Evolutionary conservation across 2,113 vertebrate species (phyloP).

Genomic region (Romanogobio albipinnatus): DNA sequence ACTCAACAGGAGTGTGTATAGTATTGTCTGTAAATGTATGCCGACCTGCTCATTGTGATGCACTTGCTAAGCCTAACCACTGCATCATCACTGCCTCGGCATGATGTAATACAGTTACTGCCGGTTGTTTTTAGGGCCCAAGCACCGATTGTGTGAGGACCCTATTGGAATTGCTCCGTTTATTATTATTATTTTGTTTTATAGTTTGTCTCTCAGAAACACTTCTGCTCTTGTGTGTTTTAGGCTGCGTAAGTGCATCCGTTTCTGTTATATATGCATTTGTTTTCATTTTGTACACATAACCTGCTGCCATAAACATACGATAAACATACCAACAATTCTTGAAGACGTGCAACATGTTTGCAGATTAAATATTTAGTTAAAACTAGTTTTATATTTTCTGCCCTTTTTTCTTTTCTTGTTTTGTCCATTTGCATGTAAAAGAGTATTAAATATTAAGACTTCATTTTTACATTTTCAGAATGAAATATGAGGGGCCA

Average conservation of each 20-base stretch:
- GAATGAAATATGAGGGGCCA: too few species aligned
- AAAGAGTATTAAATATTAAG: not conserved
- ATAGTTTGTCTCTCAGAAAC: not conserved
- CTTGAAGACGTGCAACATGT: conserved; percentile 63
- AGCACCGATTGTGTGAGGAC: too few species aligned
- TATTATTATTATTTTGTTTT: not conserved
- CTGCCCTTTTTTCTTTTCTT: conserved; percentile 22
- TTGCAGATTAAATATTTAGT: conserved; percentile 71
- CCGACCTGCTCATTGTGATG: conserved; percentile 40
- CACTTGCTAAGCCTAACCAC: conserved; percentile 33
- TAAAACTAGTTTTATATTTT: conserved; percentile 39
- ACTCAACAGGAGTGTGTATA: conserved; percentile 14
- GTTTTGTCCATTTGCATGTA: not conserved
- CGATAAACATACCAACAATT: conserved; percentile 57
- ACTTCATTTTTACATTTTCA: not conserved
- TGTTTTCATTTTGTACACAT: conserved; percentile 68
- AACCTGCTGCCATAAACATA: conserved; percentile 45
- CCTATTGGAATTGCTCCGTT: too few species aligned
- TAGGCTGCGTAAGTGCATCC: conserved; percentile 67
- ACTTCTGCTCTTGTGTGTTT: conserved; percentile 29
- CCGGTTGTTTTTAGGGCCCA: not conserved
- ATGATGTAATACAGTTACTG: not conserved
- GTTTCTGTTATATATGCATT: conserved; percentile 72
- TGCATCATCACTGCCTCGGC: not conserved
- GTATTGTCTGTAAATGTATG: conserved; percentile 26